A percentile compares a stretch with the other conserved stretches of the same genome.
Evolutionary conservation across 2,888 invertebrate species (phyloP).

Genomic region (Griposia aprilina): DNA sequence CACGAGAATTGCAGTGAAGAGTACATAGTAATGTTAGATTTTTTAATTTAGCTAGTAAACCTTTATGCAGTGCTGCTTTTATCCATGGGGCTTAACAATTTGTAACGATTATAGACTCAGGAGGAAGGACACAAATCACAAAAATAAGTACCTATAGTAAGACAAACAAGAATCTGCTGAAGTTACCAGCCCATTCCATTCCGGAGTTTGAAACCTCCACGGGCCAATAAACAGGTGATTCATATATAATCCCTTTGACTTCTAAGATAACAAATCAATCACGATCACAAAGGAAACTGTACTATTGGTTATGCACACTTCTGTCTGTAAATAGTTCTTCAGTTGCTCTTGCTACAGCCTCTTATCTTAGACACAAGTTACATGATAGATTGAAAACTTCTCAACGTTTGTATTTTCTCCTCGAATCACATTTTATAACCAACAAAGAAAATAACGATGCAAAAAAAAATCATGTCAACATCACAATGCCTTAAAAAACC

Average conservation of each 20-base stretch:
- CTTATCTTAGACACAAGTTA: conserved; percentile 12
- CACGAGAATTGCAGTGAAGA: conserved; percentile 16
- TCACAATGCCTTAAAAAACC: background rate
- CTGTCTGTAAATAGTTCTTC: background rate
- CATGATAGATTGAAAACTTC: conserved; percentile 4
- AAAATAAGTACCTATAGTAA: background rate
- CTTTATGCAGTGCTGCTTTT: background rate
- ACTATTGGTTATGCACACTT: conserved; percentile 12
- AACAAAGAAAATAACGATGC: background rate
- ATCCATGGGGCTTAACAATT: background rate
- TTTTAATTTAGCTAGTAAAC: background rate
- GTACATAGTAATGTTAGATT: background rate
- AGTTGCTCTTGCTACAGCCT: background rate
- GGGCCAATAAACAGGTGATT: conserved; percentile 9
- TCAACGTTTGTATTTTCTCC: background rate
- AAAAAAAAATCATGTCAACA: background rate
- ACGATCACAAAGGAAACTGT: background rate
- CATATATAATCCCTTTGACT: background rate
- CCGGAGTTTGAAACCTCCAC: background rate
- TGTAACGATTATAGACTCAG: background rate
- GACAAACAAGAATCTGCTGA: background rate
- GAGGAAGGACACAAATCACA: background rate
- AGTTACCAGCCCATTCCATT: background rate
- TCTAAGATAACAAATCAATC: conserved; percentile 31
- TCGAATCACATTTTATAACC: background rate